Evolutionary conservation across 2,888 invertebrate species (phyloP).

Genomic region (Iphiclides podalirius): DNA sequence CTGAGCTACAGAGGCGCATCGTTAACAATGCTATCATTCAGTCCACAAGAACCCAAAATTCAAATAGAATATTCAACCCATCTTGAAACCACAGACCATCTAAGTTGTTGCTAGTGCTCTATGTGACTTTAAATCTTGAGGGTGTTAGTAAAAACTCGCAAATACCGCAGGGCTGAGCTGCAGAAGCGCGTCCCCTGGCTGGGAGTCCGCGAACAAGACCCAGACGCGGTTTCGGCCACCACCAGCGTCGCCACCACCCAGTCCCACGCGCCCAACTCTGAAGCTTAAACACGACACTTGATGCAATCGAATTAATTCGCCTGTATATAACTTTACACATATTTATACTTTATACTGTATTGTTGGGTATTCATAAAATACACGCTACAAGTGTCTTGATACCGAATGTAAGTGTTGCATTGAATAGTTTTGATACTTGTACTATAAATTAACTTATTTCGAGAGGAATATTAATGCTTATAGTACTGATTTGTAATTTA

Average conservation of each 20-base stretch:
- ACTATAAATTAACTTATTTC: constrained; percentile 20
- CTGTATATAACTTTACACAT: constrained; percentile 21
- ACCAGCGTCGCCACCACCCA: constrained; percentile 68
- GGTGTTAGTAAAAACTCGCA: too few relatives aligned
- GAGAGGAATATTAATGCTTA: constrained; percentile 17
- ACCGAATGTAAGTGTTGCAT: constrained; percentile 10
- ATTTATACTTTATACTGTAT: constrained; percentile 15
- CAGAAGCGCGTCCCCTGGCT: constrained; percentile 90
- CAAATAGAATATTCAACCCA: too few relatives aligned
- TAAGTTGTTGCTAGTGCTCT: too few relatives aligned
- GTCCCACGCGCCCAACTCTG: constrained; percentile 40
- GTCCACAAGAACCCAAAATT: too few relatives aligned
- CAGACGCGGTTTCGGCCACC: constrained; percentile 78
- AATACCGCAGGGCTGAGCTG: constrained; percentile 86
- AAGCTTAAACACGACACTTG: constrained; percentile 40
- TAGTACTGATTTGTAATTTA: constrained; percentile 13
- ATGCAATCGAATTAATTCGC: constrained; percentile 17
- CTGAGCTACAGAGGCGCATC: constrained; percentile 88
- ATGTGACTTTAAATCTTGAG: too few relatives aligned
- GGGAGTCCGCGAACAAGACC: constrained; percentile 82
- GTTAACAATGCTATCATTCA: too few relatives aligned
- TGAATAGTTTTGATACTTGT: constrained; percentile 14
- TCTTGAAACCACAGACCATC: too few relatives aligned
- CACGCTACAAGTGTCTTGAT: constrained; percentile 4
- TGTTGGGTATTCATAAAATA: not conserved